These are phyloP conservation scores for Apeltes quadracus DNA, from an alignment of 2,113 vertebrate species.

Conservation along the genomic window DNA sequence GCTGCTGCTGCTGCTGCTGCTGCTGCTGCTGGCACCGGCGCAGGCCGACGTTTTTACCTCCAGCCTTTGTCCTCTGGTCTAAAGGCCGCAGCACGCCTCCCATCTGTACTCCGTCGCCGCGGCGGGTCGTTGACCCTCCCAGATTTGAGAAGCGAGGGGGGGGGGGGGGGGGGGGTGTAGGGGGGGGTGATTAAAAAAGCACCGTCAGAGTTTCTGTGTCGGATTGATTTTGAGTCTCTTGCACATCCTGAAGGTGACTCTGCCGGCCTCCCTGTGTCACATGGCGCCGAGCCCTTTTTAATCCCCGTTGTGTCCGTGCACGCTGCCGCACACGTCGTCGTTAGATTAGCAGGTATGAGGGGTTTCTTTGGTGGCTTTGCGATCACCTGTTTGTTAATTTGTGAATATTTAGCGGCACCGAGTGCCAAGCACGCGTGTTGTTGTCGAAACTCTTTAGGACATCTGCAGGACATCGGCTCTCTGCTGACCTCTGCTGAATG, in stretches of 20 bases:
- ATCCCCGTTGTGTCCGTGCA: constrained; percentile 56
- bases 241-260: constrained; percentile 77
- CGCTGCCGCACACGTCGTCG: constrained; percentile 59
- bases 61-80: constrained; percentile 56
- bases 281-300: constrained; percentile 54
- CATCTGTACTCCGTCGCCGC: constrained; percentile 56
- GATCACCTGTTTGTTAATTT: constrained; percentile 77
- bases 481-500: constrained; percentile 46
- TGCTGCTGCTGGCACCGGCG: constrained; percentile 60
- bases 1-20: constrained; percentile 75
- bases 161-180: constrained; percentile 31
- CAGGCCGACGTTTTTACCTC: constrained; percentile 44
- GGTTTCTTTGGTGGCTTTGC: constrained; percentile 62
- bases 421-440: constrained; percentile 49
- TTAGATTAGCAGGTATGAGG: constrained; percentile 75
- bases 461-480: constrained; percentile 42
- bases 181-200: constrained; percentile 68
- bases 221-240: constrained; percentile 71
- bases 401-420: constrained; percentile 57
- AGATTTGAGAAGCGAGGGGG: constrained; percentile 53
- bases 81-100: constrained; percentile 29
- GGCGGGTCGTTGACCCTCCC: constrained; percentile 18
- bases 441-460: constrained; percentile 11
- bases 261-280: constrained; percentile 39
- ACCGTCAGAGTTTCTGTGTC: constrained; percentile 55